Percentiles rank a stretch among this genome's conserved stretches.
Conservation (phyloP, 2,797 vertebrate species). For the Esox lucius region DNA sequence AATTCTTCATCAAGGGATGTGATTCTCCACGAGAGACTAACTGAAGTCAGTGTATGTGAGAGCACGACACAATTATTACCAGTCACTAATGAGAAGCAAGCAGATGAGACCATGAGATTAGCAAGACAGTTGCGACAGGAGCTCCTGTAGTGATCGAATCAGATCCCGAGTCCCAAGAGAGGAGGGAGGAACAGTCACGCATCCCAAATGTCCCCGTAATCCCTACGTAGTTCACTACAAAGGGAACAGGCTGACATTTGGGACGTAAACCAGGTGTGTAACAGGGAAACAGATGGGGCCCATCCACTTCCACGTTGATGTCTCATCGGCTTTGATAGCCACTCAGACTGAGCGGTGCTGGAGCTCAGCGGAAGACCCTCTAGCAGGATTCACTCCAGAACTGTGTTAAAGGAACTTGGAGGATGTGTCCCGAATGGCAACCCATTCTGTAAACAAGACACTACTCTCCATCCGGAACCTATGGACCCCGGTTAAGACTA, state of each 20-base stretch:
- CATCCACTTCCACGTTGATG: not conserved
- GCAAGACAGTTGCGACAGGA: not conserved
- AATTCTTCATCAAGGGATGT: not conserved
- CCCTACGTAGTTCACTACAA: not conserved
- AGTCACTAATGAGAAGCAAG: conserved; percentile 11
- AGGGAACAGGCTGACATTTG: not conserved
- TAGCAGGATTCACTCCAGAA: conserved; percentile 42
- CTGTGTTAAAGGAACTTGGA: conserved; percentile 62
- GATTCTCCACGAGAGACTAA: not conserved
- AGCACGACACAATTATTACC: not conserved
- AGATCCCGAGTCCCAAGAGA: not conserved
- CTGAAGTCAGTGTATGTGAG: not conserved
- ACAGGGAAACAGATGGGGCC: conserved; percentile 4
- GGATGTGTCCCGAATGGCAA: not conserved
- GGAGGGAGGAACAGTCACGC: conserved; percentile 8
- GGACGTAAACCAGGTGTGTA: not conserved
- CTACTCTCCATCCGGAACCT: not conserved
- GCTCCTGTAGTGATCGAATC: conserved; percentile 7
- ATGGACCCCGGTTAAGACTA: not conserved
- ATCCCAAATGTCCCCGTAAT: not conserved
- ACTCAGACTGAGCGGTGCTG: conserved; percentile 8
- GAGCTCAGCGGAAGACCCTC: conserved; percentile 20
- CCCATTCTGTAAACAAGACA: not conserved
- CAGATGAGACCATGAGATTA: not conserved
- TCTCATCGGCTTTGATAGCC: conserved; percentile 25